phyloP scores from a whole-genome alignment of 2,113 vertebrate genomes.

The Tetrax tetrax region DNA sequence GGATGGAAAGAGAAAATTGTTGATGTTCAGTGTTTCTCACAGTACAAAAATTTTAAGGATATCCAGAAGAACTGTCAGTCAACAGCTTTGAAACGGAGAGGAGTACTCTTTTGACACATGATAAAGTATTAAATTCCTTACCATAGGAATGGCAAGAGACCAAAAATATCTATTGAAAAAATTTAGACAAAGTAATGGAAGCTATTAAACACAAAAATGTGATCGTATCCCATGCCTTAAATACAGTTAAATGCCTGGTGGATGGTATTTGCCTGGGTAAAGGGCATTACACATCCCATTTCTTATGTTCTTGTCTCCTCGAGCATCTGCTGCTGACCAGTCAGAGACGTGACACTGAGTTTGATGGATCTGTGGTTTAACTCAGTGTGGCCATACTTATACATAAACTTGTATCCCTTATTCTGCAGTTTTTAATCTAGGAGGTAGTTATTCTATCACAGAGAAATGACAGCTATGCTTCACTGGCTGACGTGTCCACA shows the following conservation, averaged over 20 bases:
- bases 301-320: background rate
- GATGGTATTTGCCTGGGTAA: background rate
- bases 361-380: conserved; percentile 20
- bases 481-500: background rate
- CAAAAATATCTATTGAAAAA: background rate
- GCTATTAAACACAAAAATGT: background rate
- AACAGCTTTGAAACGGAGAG: background rate
- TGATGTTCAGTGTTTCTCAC: background rate
- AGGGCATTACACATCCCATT: background rate
- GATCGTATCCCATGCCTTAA: background rate
- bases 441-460: conserved; percentile 15
- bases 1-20: background rate
- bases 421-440: conserved; percentile 9
- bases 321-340: background rate
- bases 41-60: background rate
- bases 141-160: background rate
- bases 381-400: background rate
- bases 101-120: background rate
- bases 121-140: background rate
- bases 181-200: background rate
- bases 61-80: background rate
- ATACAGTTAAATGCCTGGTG: background rate
- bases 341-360: background rate
- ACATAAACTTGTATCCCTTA: background rate
- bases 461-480: conserved; percentile 32